Percentiles rank a stretch among this genome's conserved stretches.
These are phyloP conservation scores for Nycticebus coucang DNA, from an alignment of 2,113 vertebrate species.

Conservation along the genomic window DNA sequence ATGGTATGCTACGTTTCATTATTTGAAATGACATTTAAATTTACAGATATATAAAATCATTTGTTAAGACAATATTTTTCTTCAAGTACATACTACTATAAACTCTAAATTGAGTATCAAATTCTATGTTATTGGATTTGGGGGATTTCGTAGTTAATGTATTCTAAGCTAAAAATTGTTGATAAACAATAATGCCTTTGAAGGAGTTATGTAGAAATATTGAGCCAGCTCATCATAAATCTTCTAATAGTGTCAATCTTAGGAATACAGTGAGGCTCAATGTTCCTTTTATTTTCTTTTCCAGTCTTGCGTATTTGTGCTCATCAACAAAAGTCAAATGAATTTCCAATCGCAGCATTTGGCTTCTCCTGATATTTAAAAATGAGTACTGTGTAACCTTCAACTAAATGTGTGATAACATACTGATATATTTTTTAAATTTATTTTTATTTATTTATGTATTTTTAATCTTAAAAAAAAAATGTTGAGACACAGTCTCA, in stretches of 20 bases:
- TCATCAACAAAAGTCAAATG: background rate
- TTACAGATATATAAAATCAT: background rate
- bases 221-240: background rate
- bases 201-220: background rate
- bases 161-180: background rate
- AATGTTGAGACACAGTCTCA: no score
- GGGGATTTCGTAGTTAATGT: background rate
- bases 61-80: slow-evolving; percentile 10
- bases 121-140: background rate
- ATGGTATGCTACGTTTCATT: slow-evolving; percentile 15
- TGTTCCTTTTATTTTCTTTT: slow-evolving; percentile 9
- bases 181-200: background rate
- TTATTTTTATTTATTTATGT: no score
- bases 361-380: background rate
- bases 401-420: background rate
- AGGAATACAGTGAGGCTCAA: background rate
- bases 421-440: background rate
- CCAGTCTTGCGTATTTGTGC: background rate
- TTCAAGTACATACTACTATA: background rate
- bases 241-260: background rate
- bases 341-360: background rate
- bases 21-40: background rate
- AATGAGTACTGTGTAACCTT: background rate
- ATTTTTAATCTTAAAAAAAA: no score
- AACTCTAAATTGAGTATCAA: slow-evolving; percentile 26